Base-by-base conservation (phyloP, 2,113 vertebrate species). In the Mesoclemmys tuberculata region DNA sequence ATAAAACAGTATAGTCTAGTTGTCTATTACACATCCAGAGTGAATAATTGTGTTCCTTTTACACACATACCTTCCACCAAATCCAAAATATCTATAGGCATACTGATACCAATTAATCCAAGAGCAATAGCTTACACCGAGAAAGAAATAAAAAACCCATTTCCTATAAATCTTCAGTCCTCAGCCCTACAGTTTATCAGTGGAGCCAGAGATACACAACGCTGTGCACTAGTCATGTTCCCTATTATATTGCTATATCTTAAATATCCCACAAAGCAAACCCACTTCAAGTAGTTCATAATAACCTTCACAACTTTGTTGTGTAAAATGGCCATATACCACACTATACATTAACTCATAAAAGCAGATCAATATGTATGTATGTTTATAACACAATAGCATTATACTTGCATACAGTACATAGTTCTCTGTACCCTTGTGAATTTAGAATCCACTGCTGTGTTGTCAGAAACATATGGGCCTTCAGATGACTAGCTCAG, bases 1-100 rank as follows among this genome's bases (percentile, higher is more conserved):
- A 97, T 92, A 96, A 93, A 93, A 96, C 84, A 93, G 85, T 85
- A 94, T 92, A 93, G 96, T 93, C 78, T 92, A 85, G 78, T 85
- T 94, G 54, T 3, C 51, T 13, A 48, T 93, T 79, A 71, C 21
- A 75, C 21, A 83, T 79, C 27, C 85, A 24, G 13, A 91, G 5
- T 83, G 27, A 8, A 90, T 90, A 95, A 38, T 14, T 55, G 10
- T 88, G 2, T n/a, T 92, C 6, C 31, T 92, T 94, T 91, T 51
- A 79, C 29, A 90, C 18, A 80, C 11, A 21, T 24, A 7, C 2
- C 13, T 12, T 35, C 75, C 82, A 91, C 19, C 31, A 49, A 92
- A 89, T 84, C 1, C 83, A 31, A 4, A 89, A 5, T 82, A 84
- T 71, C 31, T 82, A 6, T 54, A 22, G 58, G 38, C 19, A 41